Conservation (phyloP, 2,888 invertebrate genomes). For the Dastarcus helophoroides region DNA sequence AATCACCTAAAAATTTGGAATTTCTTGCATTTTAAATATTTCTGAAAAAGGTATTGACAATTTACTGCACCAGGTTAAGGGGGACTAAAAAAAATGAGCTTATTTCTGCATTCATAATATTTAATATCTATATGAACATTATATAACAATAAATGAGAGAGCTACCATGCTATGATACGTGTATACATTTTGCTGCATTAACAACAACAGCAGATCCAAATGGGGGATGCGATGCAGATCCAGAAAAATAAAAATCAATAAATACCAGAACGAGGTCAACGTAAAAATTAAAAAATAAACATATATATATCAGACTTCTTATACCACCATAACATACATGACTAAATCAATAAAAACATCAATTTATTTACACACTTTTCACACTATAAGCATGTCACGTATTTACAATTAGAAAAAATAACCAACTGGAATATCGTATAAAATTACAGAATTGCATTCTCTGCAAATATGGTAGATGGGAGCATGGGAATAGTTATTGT, state of each 20-base stretch:
- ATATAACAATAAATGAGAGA: constrained; percentile 40
- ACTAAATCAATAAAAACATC: constrained; percentile 27
- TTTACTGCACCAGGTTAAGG: too few species aligned
- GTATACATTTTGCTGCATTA: constrained; percentile 32
- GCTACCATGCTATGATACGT: constrained; percentile 37
- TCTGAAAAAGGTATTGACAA: too few species aligned
- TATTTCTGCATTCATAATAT: constrained; percentile 26
- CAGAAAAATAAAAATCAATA: too few species aligned
- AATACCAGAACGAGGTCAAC: constrained; percentile 22
- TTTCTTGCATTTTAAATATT: too few species aligned
- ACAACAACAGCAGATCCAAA: constrained; percentile 33
- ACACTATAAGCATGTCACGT: constrained; percentile 24
- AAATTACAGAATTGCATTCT: constrained; percentile 1
- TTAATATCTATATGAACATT: constrained; percentile 39
- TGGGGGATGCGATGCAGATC: constrained; percentile 23
- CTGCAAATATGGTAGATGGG: too few species aligned
- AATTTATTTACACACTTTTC: constrained; percentile 33
- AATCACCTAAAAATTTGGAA: too few species aligned
- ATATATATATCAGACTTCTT: constrained; percentile 35
- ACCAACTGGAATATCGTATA: constrained; percentile 21
- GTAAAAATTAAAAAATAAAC: constrained; percentile 31
- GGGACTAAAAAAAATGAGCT: constrained; percentile 5
- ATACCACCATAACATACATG: constrained; percentile 29
- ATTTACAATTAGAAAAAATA: constrained; percentile 24
- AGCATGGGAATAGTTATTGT: too few species aligned